These are phyloP conservation scores for Drosophila nasuta DNA, from an alignment of 1,140 invertebrate genomes.

Conservation along the genomic window DNA sequence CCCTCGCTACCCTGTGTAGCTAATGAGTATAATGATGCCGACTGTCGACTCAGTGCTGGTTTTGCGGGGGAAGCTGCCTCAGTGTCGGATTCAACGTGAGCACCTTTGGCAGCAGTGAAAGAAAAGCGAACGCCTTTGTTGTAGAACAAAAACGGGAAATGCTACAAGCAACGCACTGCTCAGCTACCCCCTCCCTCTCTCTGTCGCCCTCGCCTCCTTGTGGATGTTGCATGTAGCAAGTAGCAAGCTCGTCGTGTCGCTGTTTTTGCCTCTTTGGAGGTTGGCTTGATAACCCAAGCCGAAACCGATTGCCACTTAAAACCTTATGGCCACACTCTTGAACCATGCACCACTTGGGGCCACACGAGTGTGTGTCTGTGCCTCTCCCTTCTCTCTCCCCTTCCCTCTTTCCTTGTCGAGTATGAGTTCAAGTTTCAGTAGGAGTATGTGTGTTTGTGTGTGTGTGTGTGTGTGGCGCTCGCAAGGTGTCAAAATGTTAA, in stretches of 20 bases:
- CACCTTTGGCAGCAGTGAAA: conserved; percentile 44
- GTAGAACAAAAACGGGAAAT: conserved; percentile 60
- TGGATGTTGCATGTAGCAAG: conserved; percentile 1
- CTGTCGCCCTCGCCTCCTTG: background rate
- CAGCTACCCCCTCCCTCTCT: background rate
- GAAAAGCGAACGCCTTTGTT: conserved; percentile 37
- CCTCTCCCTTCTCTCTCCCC: too few relatives aligned
- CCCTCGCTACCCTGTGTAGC: background rate
- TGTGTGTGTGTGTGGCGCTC: conserved; percentile 38
- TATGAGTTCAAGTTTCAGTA: conserved; percentile 9
- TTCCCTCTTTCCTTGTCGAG: background rate
- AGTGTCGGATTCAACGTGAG: conserved; percentile 44
- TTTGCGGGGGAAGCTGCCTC: conserved; percentile 16
- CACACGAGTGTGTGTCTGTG: conserved; percentile 15
- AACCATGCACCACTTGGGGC: conserved; percentile 40
- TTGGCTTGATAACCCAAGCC: conserved; percentile 68
- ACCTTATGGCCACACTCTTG: conserved; percentile 59
- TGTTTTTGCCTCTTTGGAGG: conserved; percentile 34
- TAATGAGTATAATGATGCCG: conserved; percentile 35
- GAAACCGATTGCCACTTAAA: conserved; percentile 75
- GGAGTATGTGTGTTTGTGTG: conserved; percentile 19
- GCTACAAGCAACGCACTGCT: conserved; percentile 48
- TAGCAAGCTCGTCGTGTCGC: conserved; percentile 1
- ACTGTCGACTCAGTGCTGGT: conserved; percentile 36
- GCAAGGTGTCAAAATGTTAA: conserved; percentile 73